Conservation (phyloP, 2,888 invertebrate species). For the Dioctria linearis region DNA sequence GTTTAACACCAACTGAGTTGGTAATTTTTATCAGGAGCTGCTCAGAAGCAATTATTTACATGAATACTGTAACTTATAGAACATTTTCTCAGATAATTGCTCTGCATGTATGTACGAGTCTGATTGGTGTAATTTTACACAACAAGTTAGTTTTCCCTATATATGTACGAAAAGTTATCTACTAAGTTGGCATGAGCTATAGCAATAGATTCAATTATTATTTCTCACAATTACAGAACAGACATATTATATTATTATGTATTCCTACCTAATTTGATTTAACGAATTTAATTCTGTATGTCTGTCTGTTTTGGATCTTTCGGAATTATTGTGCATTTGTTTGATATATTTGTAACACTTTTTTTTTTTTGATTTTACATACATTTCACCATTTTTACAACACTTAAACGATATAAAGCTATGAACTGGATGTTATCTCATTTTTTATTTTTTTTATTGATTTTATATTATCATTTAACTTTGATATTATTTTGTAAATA, state of each 20-base stretch:
- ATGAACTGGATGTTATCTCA: constrained; percentile 34
- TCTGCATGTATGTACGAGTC: too few relatives aligned
- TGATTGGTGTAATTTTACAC: too few relatives aligned
- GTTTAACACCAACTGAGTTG: too few relatives aligned
- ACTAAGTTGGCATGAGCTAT: neutral
- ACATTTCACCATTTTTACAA: constrained; percentile 13
- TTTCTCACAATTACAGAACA: neutral
- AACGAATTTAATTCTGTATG: neutral
- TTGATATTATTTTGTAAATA: constrained; percentile 17
- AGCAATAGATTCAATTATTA: neutral
- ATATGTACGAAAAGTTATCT: too few relatives aligned
- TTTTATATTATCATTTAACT: constrained; percentile 15
- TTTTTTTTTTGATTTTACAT: neutral
- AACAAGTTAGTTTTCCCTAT: too few relatives aligned
- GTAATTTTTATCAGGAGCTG: too few relatives aligned
- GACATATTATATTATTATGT: neutral
- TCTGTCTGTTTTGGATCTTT: neutral
- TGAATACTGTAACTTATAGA: too few relatives aligned
- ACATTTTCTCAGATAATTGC: too few relatives aligned
- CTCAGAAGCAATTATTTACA: too few relatives aligned
- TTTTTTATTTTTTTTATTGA: constrained; percentile 13
- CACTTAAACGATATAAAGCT: constrained; percentile 32
- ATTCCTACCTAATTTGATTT: neutral
- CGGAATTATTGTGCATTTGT: neutral
- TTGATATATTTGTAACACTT: neutral